Base-by-base conservation (phyloP, 1,140 invertebrate species). In the Thaumetopoea pityocampa region DNA sequence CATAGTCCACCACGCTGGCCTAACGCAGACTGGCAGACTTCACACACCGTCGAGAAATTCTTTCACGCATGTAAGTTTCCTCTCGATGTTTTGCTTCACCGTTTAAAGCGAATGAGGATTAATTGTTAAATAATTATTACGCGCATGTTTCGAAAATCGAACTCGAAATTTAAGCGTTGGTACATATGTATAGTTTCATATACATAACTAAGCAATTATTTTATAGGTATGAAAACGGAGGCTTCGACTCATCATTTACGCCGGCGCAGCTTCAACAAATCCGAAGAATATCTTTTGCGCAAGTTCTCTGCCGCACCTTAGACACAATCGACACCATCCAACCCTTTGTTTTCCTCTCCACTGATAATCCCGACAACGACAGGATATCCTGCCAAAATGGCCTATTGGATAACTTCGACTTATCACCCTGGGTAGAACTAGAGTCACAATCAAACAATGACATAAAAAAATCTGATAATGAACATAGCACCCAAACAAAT, bases 221-320 rank as follows among this genome's bases (percentile, higher is more conserved):
- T 61, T 72, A 28, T 54, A 86, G 85, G 85, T 94, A 94, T 62
- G 94, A 96, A 82, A 95, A 95, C 68, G 88, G 90, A 1, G 88
- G 87, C 5, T 87, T 90, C 14, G 89, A 91, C 37, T 93, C 88
- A 12, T 91, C 91, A 1, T 96, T 97, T 52, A 94, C 90, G 0
- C 87, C 88, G 41, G 89, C 90, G n/a, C 97, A 99, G 80, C 71
- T 99, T 5, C 89, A 93, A 42, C 93, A 97, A 68, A 92, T 99
- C 9, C 86, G 94, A 27, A 90, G 92, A 36, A 88, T 92, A 1
- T 92, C 90, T 16, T 82, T 99, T 8, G 91, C 95, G 0, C 90
- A 95, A 59, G 89, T 99, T 0, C 84, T 99, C 0, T 99, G 97
- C 67, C 89, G 92, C 38, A 96, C 94, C 11, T 87, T 92, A 47